Conservation (phyloP, 2,113 vertebrate species). For the Syngnathoides biaculeatus region DNA sequence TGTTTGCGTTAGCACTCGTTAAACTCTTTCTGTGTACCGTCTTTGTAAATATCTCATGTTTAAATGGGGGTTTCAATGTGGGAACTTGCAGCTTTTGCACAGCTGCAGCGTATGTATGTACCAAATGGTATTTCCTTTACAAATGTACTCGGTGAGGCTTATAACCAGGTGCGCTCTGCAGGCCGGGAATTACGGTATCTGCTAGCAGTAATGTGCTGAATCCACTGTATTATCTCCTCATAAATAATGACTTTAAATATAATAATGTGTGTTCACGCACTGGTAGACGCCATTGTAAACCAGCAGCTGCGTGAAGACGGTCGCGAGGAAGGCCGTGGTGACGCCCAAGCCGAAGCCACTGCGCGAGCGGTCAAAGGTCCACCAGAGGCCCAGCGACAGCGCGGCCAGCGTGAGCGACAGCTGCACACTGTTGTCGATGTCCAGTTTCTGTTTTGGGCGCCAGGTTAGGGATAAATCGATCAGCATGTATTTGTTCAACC, state of each 20-base stretch:
- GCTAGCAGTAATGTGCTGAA: too few species aligned
- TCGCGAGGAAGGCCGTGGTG: slow-evolving; percentile 91
- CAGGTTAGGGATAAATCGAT: slow-evolving; percentile 47
- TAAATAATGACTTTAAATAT: background rate
- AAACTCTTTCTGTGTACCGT: too few species aligned
- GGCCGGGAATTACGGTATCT: too few species aligned
- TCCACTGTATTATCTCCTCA: background rate
- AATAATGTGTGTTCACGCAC: slow-evolving; percentile 73
- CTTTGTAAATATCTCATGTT: too few species aligned
- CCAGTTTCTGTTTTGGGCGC: slow-evolving; percentile 81
- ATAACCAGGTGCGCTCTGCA: too few species aligned
- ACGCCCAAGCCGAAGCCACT: slow-evolving; percentile 93
- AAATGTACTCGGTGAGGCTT: too few species aligned
- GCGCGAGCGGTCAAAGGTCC: slow-evolving; percentile 95
- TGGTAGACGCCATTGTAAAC: slow-evolving; percentile 97
- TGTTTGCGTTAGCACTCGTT: too few species aligned
- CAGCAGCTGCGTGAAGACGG: slow-evolving; percentile 86
- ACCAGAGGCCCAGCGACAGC: slow-evolving; percentile 93
- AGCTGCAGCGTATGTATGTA: too few species aligned
- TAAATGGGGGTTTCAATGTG: too few species aligned
- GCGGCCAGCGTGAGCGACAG: slow-evolving; percentile 92
- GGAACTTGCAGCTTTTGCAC: too few species aligned
- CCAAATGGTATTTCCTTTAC: too few species aligned
- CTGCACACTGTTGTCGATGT: slow-evolving; percentile 95
- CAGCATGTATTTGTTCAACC: slow-evolving; percentile 39